Percentiles rank a stretch among this genome's conserved stretches.
Evolutionary conservation across 2,888 invertebrate species (phyloP).

Genomic region (Pollenia griseotomentosa): DNA sequence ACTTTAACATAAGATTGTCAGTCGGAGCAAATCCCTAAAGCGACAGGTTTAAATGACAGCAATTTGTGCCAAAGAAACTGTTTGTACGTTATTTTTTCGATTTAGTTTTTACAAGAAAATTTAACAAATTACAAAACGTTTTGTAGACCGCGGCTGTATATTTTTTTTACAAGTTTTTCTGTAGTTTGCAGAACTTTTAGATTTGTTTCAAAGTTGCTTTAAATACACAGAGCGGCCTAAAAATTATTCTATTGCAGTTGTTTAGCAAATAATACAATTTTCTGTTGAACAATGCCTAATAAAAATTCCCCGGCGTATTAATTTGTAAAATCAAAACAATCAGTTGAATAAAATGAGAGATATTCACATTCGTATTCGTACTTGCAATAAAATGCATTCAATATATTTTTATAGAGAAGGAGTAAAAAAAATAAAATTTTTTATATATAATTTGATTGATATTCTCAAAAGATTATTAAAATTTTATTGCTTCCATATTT

Average conservation of each 20-base stretch:
- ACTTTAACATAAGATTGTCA: not conserved
- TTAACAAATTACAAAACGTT: conserved; percentile 30
- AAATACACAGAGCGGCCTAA: conserved; percentile 2
- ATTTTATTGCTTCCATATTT: conserved; percentile 71
- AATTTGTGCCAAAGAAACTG: not conserved
- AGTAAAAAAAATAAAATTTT: conserved; percentile 41
- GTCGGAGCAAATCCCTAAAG: conserved; percentile 6
- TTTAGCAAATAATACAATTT: conserved; percentile 1
- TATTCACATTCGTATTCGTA: not conserved
- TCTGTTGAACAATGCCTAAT: conserved; percentile 67
- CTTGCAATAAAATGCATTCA: not conserved
- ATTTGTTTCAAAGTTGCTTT: not conserved
- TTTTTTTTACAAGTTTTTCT: conserved; percentile 4
- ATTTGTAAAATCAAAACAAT: conserved; percentile 68
- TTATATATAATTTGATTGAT: conserved; percentile 69
- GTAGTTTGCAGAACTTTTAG: conserved; percentile 7
- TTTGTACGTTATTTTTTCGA: not conserved
- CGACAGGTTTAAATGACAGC: conserved; percentile 32
- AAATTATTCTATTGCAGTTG: conserved; percentile 8
- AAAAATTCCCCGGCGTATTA: conserved; percentile 72
- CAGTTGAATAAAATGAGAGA: conserved; percentile 33
- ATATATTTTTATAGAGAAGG: not conserved
- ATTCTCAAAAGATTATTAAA: conserved; percentile 73
- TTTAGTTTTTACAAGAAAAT: conserved; percentile 1
- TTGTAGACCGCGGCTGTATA: not conserved